Evolutionary conservation across 2,888 invertebrate genomes (phyloP).

Genomic region (Hipparchia semele): DNA sequence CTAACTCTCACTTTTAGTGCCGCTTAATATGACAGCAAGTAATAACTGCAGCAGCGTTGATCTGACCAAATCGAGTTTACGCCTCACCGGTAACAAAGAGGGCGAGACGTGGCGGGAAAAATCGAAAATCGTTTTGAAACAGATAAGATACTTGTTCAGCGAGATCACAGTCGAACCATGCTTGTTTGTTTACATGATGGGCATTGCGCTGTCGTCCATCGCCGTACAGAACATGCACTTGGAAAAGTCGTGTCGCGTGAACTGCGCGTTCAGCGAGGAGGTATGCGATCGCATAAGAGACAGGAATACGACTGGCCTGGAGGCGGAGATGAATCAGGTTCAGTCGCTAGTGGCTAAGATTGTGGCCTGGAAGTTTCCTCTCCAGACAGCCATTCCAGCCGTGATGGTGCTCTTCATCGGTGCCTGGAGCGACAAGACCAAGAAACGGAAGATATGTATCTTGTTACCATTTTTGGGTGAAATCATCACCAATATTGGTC

Average conservation of each 20-base stretch:
- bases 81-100: slow-evolving; percentile 57
- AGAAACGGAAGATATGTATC: slow-evolving; percentile 83
- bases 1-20: slow-evolving; percentile 65
- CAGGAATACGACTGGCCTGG: slow-evolving; percentile 71
- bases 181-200: slow-evolving; percentile 85
- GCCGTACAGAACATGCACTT: slow-evolving; percentile 83
- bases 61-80: slow-evolving; percentile 67
- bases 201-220: slow-evolving; percentile 85
- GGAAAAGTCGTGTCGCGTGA: slow-evolving; percentile 83
- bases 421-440: slow-evolving; percentile 85
- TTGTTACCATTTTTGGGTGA: slow-evolving; percentile 82
- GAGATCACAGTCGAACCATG: slow-evolving; percentile 86
- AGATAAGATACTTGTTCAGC: slow-evolving; percentile 61
- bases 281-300: slow-evolving; percentile 78
- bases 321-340: slow-evolving; percentile 67
- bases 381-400: slow-evolving; percentile 84
- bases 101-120: slow-evolving; percentile 62
- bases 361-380: slow-evolving; percentile 82
- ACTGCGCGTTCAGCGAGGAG: slow-evolving; percentile 75
- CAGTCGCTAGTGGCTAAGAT: slow-evolving; percentile 79
- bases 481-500: slow-evolving; percentile 77
- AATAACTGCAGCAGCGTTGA: slow-evolving; percentile 57
- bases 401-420: slow-evolving; percentile 83
- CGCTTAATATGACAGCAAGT: slow-evolving; percentile 60
- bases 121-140: slow-evolving; percentile 62